Evolutionary conservation across 2,888 invertebrate genomes (phyloP), one percentile per base, ranked within the genome.

Genomic region (Athalia rosae): DNA sequence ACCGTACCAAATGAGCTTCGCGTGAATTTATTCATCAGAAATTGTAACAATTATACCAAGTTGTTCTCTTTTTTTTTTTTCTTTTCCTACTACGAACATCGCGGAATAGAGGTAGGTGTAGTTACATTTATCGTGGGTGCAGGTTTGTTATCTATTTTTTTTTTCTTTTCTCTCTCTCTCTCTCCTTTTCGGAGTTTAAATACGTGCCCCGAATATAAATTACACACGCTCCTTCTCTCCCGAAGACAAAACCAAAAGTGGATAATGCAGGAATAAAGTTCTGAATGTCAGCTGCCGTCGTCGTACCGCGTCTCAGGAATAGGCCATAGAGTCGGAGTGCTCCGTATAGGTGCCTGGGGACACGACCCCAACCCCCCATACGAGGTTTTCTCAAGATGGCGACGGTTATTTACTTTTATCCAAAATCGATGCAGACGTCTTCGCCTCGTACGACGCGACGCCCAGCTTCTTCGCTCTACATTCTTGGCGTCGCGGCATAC

Each of bases 241-340:
- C 41, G 66, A 48, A 71, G 71, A 71, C 71, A 71, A 71, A 71
- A 71, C 71, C 71, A 71, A 66, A 69, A 56, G 61, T 79, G 67
- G 76, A 76, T 64, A 74, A 74, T 74, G 74, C 74, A 74, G 78
- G 76, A 79, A 83, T 86, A 84, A 84, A 85, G 84, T 85, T 82
- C 80, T 79, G 81, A 80, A 81, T 78, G 82, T 81, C 79, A 79
- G 79, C 79, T 80, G 78, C 79, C 80, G 76, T 74, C 74, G 74
- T 61, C 77, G 79, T 79, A 82, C 84, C 84, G 28, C 28, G 84
- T 86, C 81, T 83, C 83, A 79, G 83, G 87, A 87, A 87, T 85
- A 86, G 86, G 82, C 86, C 84, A 85, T 84, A 83, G 83, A 83
- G 83, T 81, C 81, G 78, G 83, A 85, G 85, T 85, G 85, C 83